phyloP scores from a whole-genome alignment of 2,888 invertebrate species.

The Anorthoa munda region DNA sequence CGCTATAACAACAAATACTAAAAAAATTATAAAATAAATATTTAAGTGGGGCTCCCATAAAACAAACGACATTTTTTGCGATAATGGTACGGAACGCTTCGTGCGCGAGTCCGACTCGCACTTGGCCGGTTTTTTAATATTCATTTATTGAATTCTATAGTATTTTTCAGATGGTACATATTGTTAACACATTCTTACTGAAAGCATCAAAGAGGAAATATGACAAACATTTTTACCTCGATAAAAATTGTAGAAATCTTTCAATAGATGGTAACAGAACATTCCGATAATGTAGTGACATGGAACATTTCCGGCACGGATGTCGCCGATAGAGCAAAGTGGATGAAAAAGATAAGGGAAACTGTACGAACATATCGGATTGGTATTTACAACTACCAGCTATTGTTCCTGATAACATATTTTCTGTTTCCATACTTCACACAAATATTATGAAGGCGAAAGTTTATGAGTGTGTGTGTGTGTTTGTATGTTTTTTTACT shows the following conservation, averaged over 20 bases:
- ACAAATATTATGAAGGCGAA: too few species aligned
- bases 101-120: too few species aligned
- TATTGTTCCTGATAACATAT: not conserved
- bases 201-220: not conserved
- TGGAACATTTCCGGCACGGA: slow-evolving; percentile 27
- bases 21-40: too few species aligned
- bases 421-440: not conserved
- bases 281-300: slow-evolving; percentile 7
- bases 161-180: not conserved
- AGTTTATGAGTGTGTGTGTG: too few species aligned
- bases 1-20: too few species aligned
- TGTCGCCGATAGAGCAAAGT: slow-evolving; percentile 25
- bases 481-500: too few species aligned
- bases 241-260: slow-evolving; percentile 6
- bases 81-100: too few species aligned
- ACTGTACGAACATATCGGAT: slow-evolving; percentile 15
- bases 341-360: slow-evolving; percentile 46
- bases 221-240: not conserved
- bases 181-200: not conserved
- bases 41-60: too few species aligned
- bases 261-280: slow-evolving; percentile 1
- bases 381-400: slow-evolving; percentile 5
- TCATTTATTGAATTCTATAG: too few species aligned
- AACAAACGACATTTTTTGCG: too few species aligned
- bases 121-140: too few species aligned